These are phyloP conservation scores for Onychostruthus taczanowskii DNA, from an alignment of 2,113 vertebrate genomes.

Conservation along the genomic window DNA sequence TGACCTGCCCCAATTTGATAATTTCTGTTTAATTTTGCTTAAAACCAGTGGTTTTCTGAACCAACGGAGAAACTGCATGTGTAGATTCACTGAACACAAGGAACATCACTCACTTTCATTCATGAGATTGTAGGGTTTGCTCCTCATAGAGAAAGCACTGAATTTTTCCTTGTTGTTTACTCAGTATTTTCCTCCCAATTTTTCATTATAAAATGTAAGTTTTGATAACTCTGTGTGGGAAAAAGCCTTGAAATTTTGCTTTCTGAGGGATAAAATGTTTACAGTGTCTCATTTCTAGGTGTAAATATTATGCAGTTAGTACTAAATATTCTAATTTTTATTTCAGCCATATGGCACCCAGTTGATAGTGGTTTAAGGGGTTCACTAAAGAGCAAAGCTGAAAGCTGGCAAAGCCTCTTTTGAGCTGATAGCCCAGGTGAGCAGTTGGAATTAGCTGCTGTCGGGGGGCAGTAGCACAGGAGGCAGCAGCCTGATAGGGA, in stretches of 20 bases:
- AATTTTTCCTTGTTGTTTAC: neutral
- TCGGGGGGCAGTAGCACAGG: neutral
- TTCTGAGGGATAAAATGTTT: neutral
- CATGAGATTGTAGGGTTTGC: neutral
- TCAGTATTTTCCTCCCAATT: neutral
- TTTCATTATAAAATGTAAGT: neutral
- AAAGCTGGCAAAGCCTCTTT: neutral
- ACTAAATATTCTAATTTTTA: neutral
- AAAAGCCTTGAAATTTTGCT: neutral
- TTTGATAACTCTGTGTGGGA: neutral
- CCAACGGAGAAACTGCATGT: neutral
- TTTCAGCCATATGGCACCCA: neutral
- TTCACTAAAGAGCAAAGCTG: neutral
- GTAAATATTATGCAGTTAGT: neutral
- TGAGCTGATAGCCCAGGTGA: neutral
- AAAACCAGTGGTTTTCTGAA: neutral
- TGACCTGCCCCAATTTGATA: neutral
- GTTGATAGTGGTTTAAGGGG: neutral
- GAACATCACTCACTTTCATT: neutral
- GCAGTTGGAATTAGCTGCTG: neutral
- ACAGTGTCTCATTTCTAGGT: neutral
- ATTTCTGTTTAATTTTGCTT: constrained; percentile 13
- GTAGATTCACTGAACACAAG: neutral
- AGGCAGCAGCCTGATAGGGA: neutral
- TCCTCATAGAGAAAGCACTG: neutral